Conservation (phyloP, 2,888 invertebrate species). For the Gymnocheta viridis region DNA sequence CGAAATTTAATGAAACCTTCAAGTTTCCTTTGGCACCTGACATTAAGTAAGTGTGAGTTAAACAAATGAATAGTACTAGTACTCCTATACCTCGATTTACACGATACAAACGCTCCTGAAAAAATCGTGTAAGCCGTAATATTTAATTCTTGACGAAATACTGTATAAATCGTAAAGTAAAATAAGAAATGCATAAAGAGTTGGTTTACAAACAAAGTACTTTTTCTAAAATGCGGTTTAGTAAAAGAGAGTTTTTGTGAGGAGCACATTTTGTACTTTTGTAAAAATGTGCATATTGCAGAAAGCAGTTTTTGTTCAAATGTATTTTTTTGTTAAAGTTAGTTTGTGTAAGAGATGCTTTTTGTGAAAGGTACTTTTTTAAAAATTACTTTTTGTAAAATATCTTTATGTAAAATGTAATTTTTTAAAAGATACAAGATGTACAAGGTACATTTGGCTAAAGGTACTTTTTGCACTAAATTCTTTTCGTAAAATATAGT, state of each 20-base stretch:
- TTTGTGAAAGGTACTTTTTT: not conserved
- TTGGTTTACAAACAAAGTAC: no score
- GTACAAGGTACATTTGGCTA: not conserved
- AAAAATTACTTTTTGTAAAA: not conserved
- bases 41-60: slow-evolving; percentile 76
- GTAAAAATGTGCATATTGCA: not conserved
- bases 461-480: not conserved
- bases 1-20: slow-evolving; percentile 90
- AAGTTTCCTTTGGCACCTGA: slow-evolving; percentile 85
- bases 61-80: not conserved
- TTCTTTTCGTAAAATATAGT: not conserved
- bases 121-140: no score
- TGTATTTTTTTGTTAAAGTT: not conserved
- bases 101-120: not conserved
- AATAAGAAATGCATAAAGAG: no score
- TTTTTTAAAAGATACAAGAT: not conserved
- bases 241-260: no score
- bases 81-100: not conserved
- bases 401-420: not conserved
- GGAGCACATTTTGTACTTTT: not conserved
- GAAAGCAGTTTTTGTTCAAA: not conserved
- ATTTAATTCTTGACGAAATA: no score
- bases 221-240: no score
- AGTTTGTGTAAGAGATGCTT: not conserved
- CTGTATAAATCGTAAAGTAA: no score